Conservation (phyloP, 1,140 invertebrate genomes). For the Vollenhovia emeryi region DNA sequence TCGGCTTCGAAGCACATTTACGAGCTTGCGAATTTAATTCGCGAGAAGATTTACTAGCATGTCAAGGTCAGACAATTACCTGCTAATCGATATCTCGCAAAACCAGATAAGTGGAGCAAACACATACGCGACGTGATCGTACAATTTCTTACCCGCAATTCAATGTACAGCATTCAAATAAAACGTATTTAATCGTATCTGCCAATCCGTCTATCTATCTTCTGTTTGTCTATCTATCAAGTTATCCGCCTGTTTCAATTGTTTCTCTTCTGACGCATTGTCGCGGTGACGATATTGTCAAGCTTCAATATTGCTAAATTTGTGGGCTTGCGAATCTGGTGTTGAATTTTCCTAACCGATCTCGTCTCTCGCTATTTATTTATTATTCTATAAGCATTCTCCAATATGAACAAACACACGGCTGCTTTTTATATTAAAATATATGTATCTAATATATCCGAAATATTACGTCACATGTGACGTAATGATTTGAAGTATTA, state of each 20-base stretch:
- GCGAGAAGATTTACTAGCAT: constrained; percentile 12
- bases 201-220: background rate
- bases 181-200: background rate
- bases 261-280: constrained; percentile 6
- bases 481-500: background rate
- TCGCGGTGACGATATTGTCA: background rate
- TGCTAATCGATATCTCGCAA: constrained; percentile 57
- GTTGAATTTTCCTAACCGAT: background rate
- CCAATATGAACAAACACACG: background rate
- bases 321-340: background rate
- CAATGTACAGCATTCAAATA: background rate
- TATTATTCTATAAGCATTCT: constrained; percentile 10
- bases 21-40: background rate
- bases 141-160: constrained; percentile 27
- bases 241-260: constrained; percentile 18
- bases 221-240: constrained; percentile 9
- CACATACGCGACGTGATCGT: background rate
- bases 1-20: background rate
- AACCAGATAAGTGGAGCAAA: background rate
- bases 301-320: constrained; percentile 9
- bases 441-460: background rate
- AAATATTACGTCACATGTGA: background rate
- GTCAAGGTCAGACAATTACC: constrained; percentile 62
- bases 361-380: background rate
- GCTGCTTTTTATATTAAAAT: background rate